Base-by-base conservation (phyloP, 2,888 invertebrate species). In the Phlogophora meticulosa region DNA sequence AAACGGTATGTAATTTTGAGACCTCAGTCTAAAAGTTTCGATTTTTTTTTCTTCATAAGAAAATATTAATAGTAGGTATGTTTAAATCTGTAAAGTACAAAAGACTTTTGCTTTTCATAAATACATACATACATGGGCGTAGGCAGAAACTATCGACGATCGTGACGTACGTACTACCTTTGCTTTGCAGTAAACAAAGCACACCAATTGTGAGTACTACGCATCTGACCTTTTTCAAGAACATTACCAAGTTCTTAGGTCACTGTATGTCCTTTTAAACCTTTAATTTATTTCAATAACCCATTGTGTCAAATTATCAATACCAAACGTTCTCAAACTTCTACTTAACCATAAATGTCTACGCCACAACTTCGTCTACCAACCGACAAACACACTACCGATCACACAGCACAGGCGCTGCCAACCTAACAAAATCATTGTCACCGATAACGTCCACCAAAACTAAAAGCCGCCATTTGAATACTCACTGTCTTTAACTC, bases 401-500 rank as follows among this genome's bases (percentile, higher is more conserved):
- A 53, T 24, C 48, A 56, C 38, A 57, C 67, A 36, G 51, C 38
- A 65, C 73, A 72, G 42, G 57, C 13, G n/a, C 38, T 67, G 45
- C 71, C 66, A 66, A 71, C 48, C 65, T 80, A 85, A 80, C 83
- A 82, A 81, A 82, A 80, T 83, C 82, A 78, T 76, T 76, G 81
- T 78, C 80, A 78, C 76, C 72, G 86, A 87, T 87, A 87, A 77
- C 76, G 77, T 75, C 84, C 63, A 72, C 78, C 80, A 65, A 83
- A 78, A 81, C 81, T 76, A 59, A 78, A 84, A 62, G 49, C 84
- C 83, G 85, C 85, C 85, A 89, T 90, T 91, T 87, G 87, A 91
- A 88, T 91, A 87, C 87, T n/a, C 81, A 85, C 92, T 91, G 93
- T 93, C 92, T 93, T 93, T 89, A 90, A 90, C 90, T 91, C 86